Percentiles rank a stretch among this genome's conserved stretches.
phyloP scores from a whole-genome alignment of 2,797 vertebrate species.

The Allobates femoralis region DNA sequence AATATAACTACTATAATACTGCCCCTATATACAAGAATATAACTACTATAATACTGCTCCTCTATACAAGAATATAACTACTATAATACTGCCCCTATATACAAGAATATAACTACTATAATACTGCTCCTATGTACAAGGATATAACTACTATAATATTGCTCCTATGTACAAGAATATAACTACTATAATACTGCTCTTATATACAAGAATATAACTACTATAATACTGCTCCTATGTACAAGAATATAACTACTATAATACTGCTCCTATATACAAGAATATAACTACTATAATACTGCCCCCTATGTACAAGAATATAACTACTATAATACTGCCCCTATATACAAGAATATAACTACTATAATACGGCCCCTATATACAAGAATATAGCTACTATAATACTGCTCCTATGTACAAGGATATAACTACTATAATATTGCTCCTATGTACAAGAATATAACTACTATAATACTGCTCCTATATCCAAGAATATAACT shows the following conservation, averaged over 20 bases:
- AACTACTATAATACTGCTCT: background rate
- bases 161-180: background rate
- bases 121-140: no score
- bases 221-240: background rate
- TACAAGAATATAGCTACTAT: constrained; percentile 5
- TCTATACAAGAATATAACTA: no score
- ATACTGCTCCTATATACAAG: background rate
- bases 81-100: no score
- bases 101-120: no score
- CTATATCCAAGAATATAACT: background rate
- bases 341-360: background rate
- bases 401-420: background rate
- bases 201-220: constrained; percentile 3
- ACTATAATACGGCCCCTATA: background rate
- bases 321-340: background rate
- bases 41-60: no score
- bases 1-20: constrained; percentile 9
- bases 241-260: background rate
- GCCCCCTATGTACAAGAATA: background rate
- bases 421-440: constrained; percentile 11
- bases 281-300: constrained; percentile 6
- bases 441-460: background rate
- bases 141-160: background rate
- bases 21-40: no score
- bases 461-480: background rate